phyloP scores from a whole-genome alignment of 2,113 vertebrate species.

The Isichthys henryi region DNA sequence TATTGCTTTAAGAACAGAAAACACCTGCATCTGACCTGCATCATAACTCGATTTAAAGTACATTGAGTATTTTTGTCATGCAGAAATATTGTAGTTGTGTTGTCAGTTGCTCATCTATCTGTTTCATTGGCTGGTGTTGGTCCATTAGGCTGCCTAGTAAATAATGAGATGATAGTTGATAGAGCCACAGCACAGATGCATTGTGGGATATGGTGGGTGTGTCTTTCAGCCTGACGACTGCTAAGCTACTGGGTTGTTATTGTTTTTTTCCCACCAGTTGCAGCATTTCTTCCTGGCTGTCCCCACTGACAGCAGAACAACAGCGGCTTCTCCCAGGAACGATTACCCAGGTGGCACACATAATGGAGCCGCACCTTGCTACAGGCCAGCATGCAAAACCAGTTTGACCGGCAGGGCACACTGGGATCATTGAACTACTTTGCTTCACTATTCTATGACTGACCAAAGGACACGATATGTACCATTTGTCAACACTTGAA shows the following conservation, averaged over 20 bases:
- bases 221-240: not conserved
- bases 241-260: not conserved
- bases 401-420: not conserved
- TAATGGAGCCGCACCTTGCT: not conserved
- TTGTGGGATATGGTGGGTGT: not conserved
- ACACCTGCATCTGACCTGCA: not conserved
- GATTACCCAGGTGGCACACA: not conserved
- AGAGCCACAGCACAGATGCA: not conserved
- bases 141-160: not conserved
- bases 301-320: not conserved
- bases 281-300: not conserved
- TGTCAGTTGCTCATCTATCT: not conserved
- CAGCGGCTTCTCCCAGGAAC: not conserved
- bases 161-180: not conserved
- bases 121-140: not conserved
- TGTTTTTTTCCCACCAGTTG: not conserved
- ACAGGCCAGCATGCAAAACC: not conserved
- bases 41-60: not conserved
- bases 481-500: not conserved
- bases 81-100: not conserved
- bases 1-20: not conserved
- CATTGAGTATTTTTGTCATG: not conserved
- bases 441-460: not conserved
- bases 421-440: not conserved
- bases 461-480: not conserved